phyloP scores from a whole-genome alignment of 2,797 vertebrate species.

The Lateolabrax maculatus region DNA sequence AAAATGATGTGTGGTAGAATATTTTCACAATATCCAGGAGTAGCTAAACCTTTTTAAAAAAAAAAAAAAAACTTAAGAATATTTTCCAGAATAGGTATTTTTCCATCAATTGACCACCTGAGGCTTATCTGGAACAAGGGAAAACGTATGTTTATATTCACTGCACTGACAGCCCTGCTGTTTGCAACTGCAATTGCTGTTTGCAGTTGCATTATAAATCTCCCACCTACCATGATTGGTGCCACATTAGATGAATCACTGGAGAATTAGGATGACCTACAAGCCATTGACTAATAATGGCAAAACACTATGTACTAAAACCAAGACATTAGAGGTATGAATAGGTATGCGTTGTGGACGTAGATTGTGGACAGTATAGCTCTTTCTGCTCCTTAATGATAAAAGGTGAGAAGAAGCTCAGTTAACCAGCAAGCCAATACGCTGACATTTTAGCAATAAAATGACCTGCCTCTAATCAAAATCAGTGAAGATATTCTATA shows the following conservation, averaged over 20 bases:
- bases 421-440: not conserved
- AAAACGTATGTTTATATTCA: constrained; percentile 15
- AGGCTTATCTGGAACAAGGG: not conserved
- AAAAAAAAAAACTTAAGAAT: constrained; percentile 1
- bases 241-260: not conserved
- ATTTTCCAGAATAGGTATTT: constrained; percentile 28
- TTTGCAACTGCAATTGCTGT: constrained; percentile 4
- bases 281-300: not conserved
- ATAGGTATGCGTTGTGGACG: not conserved
- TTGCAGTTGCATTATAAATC: constrained; percentile 30
- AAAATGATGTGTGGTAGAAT: not conserved
- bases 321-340: not conserved
- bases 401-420: not conserved
- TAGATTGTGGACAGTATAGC: not conserved
- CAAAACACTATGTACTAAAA: not conserved
- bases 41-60: not conserved
- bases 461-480: not conserved
- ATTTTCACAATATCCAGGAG: not conserved
- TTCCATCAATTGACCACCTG: constrained; percentile 4
- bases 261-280: not conserved
- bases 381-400: not conserved
- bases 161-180: not conserved
- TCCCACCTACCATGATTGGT: not conserved
- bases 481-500: not conserved
- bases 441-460: not conserved